A percentile compares a stretch with the other conserved stretches of the same genome.
These are phyloP conservation scores for Eurytoma adleriae DNA, from an alignment of 2,888 invertebrate species.

Conservation along the genomic window DNA sequence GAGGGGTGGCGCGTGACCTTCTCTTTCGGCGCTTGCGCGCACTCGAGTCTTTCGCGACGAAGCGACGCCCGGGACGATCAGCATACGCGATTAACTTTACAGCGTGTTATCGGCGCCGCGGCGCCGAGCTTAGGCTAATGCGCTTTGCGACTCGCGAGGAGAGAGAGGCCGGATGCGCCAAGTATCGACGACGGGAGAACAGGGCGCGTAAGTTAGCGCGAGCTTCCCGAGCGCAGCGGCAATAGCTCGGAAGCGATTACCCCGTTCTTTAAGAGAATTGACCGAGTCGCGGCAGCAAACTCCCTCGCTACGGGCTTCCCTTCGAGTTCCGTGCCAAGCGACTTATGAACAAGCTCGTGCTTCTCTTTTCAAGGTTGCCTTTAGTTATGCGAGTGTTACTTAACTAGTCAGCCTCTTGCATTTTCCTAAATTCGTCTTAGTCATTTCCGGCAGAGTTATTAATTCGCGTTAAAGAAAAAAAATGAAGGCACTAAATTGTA, in stretches of 20 bases:
- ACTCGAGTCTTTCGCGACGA: constrained; percentile 22
- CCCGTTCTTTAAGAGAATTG: constrained; percentile 9
- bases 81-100: constrained; percentile 48
- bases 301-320: neutral
- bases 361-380: no score
- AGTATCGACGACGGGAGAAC: neutral
- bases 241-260: constrained; percentile 9
- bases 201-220: neutral
- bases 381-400: no score
- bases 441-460: no score
- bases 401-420: no score
- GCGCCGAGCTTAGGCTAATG: neutral
- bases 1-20: neutral
- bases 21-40: neutral
- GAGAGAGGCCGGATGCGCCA: neutral
- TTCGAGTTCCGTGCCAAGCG: no score
- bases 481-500: no score
- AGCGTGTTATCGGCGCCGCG: constrained; percentile 32
- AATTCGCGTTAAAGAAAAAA: no score
- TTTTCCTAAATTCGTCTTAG: no score
- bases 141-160: neutral
- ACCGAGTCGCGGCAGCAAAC: neutral
- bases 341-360: no score
- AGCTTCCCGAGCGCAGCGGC: neutral
- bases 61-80: constrained; percentile 4